Evolutionary conservation across 2,888 invertebrate species (phyloP), one percentile per base, ranked within the genome.

Genomic region (Acleris laterana): DNA sequence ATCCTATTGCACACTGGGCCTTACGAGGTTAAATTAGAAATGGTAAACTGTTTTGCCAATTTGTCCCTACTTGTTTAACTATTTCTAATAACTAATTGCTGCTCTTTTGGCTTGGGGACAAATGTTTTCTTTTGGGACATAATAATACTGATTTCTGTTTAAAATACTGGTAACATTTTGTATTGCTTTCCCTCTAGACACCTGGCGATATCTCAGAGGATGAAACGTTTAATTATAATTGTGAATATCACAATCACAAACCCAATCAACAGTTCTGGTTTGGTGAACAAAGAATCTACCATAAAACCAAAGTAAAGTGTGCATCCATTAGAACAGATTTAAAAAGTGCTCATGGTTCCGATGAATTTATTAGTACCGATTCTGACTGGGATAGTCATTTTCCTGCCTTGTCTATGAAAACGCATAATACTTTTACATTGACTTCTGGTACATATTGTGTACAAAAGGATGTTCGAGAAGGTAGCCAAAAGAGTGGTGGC

Each of bases 301-400:
- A 89, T 72, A 92, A 91, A 80, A 86, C 82, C 67, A 91, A 85
- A 85, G 69, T 75, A 38, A 86, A 83, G 72, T 77, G 73, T 71
- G 65, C 71, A 38, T 66, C 71, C 59, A 71, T 73, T 61, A 81
- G 79, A 78, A 68, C 79, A 7, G 84, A 87, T 44, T 68, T 84
- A 46, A 88, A 85, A 74, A 80, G 71, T 63, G 70, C 71, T 61
- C 84, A 85, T 68, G 86, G 85, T 46, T 88, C 88, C 59, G 87
- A 91, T 75, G 89, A 91, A 71, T 84, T 88, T 66, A 84, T 90
- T 60, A 88, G 84, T 70, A 86, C 85, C 46, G 89, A 90, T 73
- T 89, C 88, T 46, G 90, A 92, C 71, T 92, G 90, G 90, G 91
- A 93, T 62, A 86, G 82, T 56, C 88, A 91, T 73, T 93, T 92